Conservation (phyloP, 2,888 invertebrate genomes). For the Spatulosminthurus flaviceps region DNA sequence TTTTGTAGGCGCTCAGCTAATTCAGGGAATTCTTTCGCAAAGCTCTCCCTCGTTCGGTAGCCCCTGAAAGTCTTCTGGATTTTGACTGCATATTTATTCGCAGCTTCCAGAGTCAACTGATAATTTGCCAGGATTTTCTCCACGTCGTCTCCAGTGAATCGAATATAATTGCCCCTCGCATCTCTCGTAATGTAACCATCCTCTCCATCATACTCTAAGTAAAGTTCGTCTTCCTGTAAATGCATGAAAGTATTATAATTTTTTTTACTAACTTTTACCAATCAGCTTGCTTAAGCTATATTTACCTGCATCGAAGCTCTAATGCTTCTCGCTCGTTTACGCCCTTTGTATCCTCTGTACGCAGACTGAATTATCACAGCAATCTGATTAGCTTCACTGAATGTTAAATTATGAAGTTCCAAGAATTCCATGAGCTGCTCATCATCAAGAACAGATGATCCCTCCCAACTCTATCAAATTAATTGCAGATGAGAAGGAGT, state of each 20-base stretch:
- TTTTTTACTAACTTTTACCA: background rate
- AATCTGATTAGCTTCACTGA: slow-evolving; percentile 48
- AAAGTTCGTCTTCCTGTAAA: slow-evolving; percentile 16
- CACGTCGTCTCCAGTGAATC: slow-evolving; percentile 27
- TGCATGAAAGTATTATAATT: background rate
- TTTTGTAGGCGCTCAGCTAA: slow-evolving; percentile 14
- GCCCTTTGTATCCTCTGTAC: slow-evolving; percentile 51
- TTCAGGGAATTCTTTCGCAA: slow-evolving; percentile 39
- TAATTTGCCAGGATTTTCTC: slow-evolving; percentile 26
- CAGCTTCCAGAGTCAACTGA: slow-evolving; percentile 24
- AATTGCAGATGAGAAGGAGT: background rate
- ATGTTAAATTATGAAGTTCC: slow-evolving; percentile 47
- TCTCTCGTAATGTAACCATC: slow-evolving; percentile 15
- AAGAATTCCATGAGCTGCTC: slow-evolving; percentile 54
- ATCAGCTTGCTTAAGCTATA: too few species aligned
- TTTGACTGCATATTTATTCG: slow-evolving; percentile 41
- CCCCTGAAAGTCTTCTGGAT: slow-evolving; percentile 51
- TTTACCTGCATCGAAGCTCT: background rate
- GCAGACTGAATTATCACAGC: slow-evolving; percentile 50
- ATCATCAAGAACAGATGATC: slow-evolving; percentile 47
- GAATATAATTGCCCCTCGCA: background rate
- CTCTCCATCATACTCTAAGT: slow-evolving; percentile 39
- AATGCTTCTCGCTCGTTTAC: slow-evolving; percentile 45
- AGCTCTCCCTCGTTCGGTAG: slow-evolving; percentile 26
- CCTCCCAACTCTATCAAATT: slow-evolving; percentile 50